Evolutionary conservation across 1,140 invertebrate species (phyloP).

Genomic region (Danaus melanippus): DNA sequence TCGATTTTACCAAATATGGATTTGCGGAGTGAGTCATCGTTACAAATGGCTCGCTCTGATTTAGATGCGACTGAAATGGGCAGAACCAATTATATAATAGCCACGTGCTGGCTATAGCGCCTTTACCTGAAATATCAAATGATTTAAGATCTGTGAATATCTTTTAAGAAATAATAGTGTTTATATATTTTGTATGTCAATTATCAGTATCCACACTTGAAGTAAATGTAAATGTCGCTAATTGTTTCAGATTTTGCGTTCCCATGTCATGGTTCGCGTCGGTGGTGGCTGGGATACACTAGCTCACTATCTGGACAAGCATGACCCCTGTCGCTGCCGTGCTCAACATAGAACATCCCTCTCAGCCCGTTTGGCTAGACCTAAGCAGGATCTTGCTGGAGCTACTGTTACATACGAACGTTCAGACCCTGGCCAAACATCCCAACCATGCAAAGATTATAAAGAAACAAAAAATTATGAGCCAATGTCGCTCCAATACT

Average conservation of each 20-base stretch:
- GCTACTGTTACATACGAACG: slow-evolving; percentile 89
- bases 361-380: slow-evolving; percentile 74
- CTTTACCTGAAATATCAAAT: too few relatives aligned
- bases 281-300: slow-evolving; percentile 98
- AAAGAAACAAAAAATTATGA: slow-evolving; percentile 58
- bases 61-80: slow-evolving; percentile 22
- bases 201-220: too few relatives aligned
- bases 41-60: slow-evolving; percentile 19
- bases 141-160: too few relatives aligned
- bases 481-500: slow-evolving; percentile 59
- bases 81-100: slow-evolving; percentile 12
- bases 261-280: slow-evolving; percentile 98
- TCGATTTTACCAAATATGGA: slow-evolving; percentile 48
- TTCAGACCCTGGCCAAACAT: slow-evolving; percentile 62
- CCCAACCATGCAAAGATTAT: slow-evolving; percentile 42
- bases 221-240: too few relatives aligned
- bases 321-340: slow-evolving; percentile 94
- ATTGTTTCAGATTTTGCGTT: slow-evolving; percentile 86
- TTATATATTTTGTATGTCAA: too few relatives aligned
- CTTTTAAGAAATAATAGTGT: too few relatives aligned
- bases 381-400: slow-evolving; percentile 80
- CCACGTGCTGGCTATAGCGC: background rate
- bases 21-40: slow-evolving; percentile 37
- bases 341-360: slow-evolving; percentile 77
- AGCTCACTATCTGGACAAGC: slow-evolving; percentile 95